A percentile compares a stretch with the other conserved stretches of the same genome.
Evolutionary conservation across 1,140 invertebrate species (phyloP).

Genomic region (Teleogryllus occipitalis): DNA sequence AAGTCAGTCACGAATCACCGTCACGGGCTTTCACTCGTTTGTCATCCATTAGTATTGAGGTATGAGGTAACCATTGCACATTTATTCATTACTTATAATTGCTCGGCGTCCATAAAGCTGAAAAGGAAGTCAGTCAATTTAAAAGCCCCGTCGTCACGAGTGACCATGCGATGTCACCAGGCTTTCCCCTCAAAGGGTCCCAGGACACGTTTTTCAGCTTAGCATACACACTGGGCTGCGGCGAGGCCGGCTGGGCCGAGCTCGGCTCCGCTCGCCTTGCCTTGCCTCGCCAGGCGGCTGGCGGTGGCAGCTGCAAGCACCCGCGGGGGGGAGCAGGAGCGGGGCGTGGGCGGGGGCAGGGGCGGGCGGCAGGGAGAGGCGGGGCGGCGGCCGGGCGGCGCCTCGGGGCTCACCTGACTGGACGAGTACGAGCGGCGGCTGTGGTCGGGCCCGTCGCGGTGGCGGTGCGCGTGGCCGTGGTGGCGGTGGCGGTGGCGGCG

Average conservation of each 20-base stretch:
- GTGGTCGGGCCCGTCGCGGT: slow-evolving; percentile 20
- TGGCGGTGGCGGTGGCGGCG: slow-evolving; percentile 37
- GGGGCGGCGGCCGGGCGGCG: not conserved
- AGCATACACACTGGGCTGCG: not conserved
- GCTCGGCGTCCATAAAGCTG: too few species aligned
- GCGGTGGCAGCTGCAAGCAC: not conserved
- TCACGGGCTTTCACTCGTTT: too few species aligned
- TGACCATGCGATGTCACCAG: too few species aligned
- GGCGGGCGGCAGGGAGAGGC: not conserved
- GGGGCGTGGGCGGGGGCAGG: not conserved
- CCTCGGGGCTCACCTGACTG: slow-evolving; percentile 29
- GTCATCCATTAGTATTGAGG: too few species aligned
- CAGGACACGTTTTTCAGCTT: not conserved
- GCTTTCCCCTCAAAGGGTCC: too few species aligned
- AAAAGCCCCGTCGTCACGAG: too few species aligned
- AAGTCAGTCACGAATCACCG: too few species aligned
- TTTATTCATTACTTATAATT: too few species aligned
- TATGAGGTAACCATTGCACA: too few species aligned
- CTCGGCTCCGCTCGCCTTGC: too few species aligned
- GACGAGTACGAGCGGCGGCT: slow-evolving; percentile 26
- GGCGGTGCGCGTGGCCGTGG: slow-evolving; percentile 26
- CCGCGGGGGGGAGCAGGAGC: not conserved
- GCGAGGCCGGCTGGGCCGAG: too few species aligned
- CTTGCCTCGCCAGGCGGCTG: not conserved
- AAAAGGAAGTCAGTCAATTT: too few species aligned